phyloP scores from a whole-genome alignment of 2,113 vertebrate genomes.

The Onychostoma macrolepis region DNA sequence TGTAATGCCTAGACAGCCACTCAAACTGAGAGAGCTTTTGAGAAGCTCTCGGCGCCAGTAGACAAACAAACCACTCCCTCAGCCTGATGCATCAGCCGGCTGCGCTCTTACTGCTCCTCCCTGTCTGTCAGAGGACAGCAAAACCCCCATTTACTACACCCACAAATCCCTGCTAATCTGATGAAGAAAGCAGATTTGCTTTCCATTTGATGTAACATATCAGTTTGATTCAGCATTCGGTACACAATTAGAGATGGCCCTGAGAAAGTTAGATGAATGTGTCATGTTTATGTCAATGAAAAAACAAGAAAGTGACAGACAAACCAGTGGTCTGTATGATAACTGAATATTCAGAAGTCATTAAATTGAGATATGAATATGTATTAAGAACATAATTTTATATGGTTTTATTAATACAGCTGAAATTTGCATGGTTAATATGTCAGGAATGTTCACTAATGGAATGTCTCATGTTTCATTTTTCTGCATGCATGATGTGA shows the following conservation, averaged over 20 bases:
- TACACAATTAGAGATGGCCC: slow-evolving; percentile 40
- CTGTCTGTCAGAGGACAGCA: slow-evolving; percentile 69
- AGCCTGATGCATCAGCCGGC: slow-evolving; percentile 73
- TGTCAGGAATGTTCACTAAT: slow-evolving; percentile 8
- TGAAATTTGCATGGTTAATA: slow-evolving; percentile 23
- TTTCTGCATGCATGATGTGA: slow-evolving; percentile 8
- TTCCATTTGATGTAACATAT: slow-evolving; percentile 66
- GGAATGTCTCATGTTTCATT: neutral
- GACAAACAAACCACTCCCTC: slow-evolving; percentile 65
- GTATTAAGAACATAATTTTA: slow-evolving; percentile 13
- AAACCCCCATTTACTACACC: slow-evolving; percentile 64
- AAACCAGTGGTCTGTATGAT: slow-evolving; percentile 54
- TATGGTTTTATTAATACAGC: slow-evolving; percentile 9
- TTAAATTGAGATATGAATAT: slow-evolving; percentile 51
- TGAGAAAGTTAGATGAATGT: slow-evolving; percentile 35
- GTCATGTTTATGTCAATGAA: slow-evolving; percentile 49
- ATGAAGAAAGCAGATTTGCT: slow-evolving; percentile 67
- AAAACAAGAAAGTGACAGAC: slow-evolving; percentile 50
- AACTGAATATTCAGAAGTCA: slow-evolving; percentile 49
- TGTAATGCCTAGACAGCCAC: slow-evolving; percentile 61
- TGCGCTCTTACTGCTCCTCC: slow-evolving; percentile 76
- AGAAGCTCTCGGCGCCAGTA: slow-evolving; percentile 61
- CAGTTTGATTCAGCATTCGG: slow-evolving; percentile 34
- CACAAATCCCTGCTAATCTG: slow-evolving; percentile 67
- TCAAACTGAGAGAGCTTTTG: slow-evolving; percentile 56